These are phyloP conservation scores for Choristoneura rosaceana DNA, from an alignment of 2,888 invertebrate genomes.

Conservation along the genomic window DNA sequence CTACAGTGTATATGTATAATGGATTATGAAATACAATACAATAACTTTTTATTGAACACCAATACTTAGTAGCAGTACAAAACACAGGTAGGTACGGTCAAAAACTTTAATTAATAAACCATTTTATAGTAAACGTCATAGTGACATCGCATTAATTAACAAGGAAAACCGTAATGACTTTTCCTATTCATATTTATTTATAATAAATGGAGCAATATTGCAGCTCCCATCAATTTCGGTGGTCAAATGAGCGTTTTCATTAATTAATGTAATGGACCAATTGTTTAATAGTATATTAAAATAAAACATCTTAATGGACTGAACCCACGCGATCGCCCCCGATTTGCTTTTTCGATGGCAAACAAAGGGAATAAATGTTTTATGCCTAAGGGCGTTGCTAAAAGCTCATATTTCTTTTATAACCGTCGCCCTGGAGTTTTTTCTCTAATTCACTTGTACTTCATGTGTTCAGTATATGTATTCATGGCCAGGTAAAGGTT, in stretches of 20 bases:
- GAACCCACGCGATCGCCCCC: slow-evolving; percentile 33
- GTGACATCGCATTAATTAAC: no score
- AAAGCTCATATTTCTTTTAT: slow-evolving; percentile 37
- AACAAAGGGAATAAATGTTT: slow-evolving; percentile 39
- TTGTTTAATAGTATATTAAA: slow-evolving; percentile 20
- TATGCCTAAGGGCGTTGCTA: slow-evolving; percentile 26
- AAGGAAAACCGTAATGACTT: no score
- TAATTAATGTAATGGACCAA: slow-evolving; percentile 29
- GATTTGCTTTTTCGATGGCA: slow-evolving; percentile 8
- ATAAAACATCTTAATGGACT: slow-evolving; percentile 24
- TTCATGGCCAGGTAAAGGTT: no score
- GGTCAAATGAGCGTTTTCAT: background rate
- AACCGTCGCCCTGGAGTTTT: slow-evolving; percentile 14
- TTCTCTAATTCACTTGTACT: slow-evolving; percentile 18
- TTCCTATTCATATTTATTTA: no score
- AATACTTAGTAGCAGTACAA: no score
- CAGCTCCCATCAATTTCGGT: background rate
- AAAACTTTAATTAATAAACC: no score
- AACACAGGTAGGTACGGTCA: no score
- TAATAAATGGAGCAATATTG: no score
- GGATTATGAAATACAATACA: no score
- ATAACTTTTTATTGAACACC: no score
- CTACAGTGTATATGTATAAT: no score
- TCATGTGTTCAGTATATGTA: background rate
- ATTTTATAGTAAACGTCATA: no score